phyloP scores from a whole-genome alignment of 2,113 vertebrate genomes.

The Gambusia affinis region DNA sequence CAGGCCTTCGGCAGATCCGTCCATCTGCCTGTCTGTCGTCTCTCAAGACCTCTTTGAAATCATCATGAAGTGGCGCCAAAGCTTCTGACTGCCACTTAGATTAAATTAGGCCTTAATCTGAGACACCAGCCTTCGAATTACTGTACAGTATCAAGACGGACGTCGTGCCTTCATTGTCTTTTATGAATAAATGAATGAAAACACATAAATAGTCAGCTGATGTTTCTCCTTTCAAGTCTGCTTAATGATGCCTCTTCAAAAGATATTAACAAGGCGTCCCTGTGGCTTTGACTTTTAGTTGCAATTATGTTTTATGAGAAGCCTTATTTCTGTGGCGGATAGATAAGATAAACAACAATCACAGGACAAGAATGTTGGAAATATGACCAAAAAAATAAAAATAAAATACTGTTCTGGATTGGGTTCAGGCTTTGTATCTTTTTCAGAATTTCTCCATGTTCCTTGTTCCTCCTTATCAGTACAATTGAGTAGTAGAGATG shows the following conservation, averaged over 20 bases:
- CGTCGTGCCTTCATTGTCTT: slow-evolving; percentile 54
- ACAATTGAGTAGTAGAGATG: neutral
- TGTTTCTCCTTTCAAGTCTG: slow-evolving; percentile 17
- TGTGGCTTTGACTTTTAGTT: slow-evolving; percentile 17
- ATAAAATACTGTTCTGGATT: neutral
- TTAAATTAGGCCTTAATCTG: slow-evolving; percentile 76
- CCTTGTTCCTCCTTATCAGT: neutral
- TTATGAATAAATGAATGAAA: slow-evolving; percentile 57
- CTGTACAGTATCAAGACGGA: slow-evolving; percentile 66
- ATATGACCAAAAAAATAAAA: slow-evolving; percentile 1
- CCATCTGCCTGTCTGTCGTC: slow-evolving; percentile 60
- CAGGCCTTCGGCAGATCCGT: slow-evolving; percentile 65
- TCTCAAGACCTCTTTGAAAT: slow-evolving; percentile 68
- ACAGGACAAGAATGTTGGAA: slow-evolving; percentile 15
- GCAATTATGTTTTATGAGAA: slow-evolving; percentile 43
- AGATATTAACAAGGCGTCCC: slow-evolving; percentile 37
- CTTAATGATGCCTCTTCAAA: slow-evolving; percentile 28
- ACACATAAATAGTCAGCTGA: slow-evolving; percentile 56
- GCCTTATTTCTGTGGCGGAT: slow-evolving; percentile 37
- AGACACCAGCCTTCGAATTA: slow-evolving; percentile 71
- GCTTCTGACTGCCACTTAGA: slow-evolving; percentile 73
- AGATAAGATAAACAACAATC: slow-evolving; percentile 46
- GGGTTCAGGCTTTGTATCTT: neutral
- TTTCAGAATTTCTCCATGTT: neutral
- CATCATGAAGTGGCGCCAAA: slow-evolving; percentile 72